phyloP scores from a whole-genome alignment of 30 jellyfish, hydroid and myxozoan species.

The Aurelia sp. region DNA sequence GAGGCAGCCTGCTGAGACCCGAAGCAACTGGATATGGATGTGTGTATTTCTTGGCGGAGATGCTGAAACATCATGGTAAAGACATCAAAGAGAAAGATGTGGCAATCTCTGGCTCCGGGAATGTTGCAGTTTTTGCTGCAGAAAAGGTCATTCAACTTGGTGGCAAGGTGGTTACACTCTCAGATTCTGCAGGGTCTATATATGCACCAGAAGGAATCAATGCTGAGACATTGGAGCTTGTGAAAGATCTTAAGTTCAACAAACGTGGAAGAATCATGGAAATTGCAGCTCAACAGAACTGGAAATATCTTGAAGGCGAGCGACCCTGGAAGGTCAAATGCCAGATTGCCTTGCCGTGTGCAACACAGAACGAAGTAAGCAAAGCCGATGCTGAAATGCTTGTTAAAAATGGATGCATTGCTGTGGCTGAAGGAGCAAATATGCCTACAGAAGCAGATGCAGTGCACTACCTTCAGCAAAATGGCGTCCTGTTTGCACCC shows the following conservation, averaged over 20 bases:
- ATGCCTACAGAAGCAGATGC: slow-evolving; percentile 97
- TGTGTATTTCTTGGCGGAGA: slow-evolving; percentile 73
- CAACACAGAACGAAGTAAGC: slow-evolving; percentile 88
- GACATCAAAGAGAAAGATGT: slow-evolving; percentile 60
- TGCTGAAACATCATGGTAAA: slow-evolving; percentile 68
- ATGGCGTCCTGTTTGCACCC: slow-evolving; percentile 82
- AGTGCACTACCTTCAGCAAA: slow-evolving; percentile 62
- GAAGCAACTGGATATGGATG: slow-evolving; percentile 98
- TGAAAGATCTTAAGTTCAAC: slow-evolving; percentile 79
- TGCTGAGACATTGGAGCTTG: slow-evolving; percentile 47
- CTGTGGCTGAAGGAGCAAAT: slow-evolving; percentile 94
- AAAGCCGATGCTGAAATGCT: slow-evolving; percentile 72
- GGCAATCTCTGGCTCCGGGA: slow-evolving; percentile 93
- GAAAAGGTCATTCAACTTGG: slow-evolving; percentile 82
- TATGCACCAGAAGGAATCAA: slow-evolving; percentile 71
- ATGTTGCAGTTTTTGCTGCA: slow-evolving; percentile 90
- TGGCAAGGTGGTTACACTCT: slow-evolving; percentile 86
- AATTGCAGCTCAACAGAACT: slow-evolving; percentile 52
- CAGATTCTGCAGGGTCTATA: slow-evolving; percentile 83
- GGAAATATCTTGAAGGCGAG: slow-evolving; percentile 58
- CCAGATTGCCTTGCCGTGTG: slow-evolving; percentile 91
- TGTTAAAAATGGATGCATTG: slow-evolving; percentile 80
- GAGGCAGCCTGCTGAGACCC: slow-evolving; percentile 94
- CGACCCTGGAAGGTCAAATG: slow-evolving; percentile 92
- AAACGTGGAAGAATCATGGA: slow-evolving; percentile 83